Base-by-base conservation (phyloP, 2,797 vertebrate species). In the Erethizon dorsatum region DNA sequence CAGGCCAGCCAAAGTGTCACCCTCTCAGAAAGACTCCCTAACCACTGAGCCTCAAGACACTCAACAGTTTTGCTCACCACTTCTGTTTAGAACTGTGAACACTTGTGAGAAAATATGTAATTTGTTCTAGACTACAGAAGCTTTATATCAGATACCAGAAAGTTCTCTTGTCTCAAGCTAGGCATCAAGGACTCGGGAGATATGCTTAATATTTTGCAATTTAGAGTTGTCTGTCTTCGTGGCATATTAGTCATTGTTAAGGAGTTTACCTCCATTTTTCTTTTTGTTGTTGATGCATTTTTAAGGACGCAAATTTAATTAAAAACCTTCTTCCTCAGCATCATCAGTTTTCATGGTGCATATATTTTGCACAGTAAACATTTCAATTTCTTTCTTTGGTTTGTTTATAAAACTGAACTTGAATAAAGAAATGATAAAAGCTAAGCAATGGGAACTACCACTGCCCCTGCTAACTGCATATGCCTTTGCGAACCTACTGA, bases 221-320 rank as follows among this genome's bases (percentile, higher is more conserved):
- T 80, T 6, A 3, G 7, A 7, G 15, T 31, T 77, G 15, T 88
- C n/a, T 86, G 54, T 37, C 11, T 4, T 83, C 22, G 57, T 22
- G 61, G 31, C 0, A 90, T 24, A 22, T 20, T 24, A 54, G 10
- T 3, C 9, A 61, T 85, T 83, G 86, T 89, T 45, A 67, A 57
- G 87, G 26, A 52, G 4, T 57, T 85, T 56, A 13, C 24, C 17
- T 88, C 59, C 73, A 18, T 78, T 88, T 92, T 59, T 83, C n/a
- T 45, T 86, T 67, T 83, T 95, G 28, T 80, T 92, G 3, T 54
- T 84, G 45, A 61, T 50, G 65, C 37, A 65, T 94, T 77, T 90
- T 88, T 83, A 41, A 85, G 37, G 90, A 41, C 71, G n/a, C 17
- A 96, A 67, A 59, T 61, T 86, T 75, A 89, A 83, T 79, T 91